These are phyloP conservation scores for Julus scanicus DNA, from an alignment of 2,888 invertebrate genomes.

Conservation along the genomic window DNA sequence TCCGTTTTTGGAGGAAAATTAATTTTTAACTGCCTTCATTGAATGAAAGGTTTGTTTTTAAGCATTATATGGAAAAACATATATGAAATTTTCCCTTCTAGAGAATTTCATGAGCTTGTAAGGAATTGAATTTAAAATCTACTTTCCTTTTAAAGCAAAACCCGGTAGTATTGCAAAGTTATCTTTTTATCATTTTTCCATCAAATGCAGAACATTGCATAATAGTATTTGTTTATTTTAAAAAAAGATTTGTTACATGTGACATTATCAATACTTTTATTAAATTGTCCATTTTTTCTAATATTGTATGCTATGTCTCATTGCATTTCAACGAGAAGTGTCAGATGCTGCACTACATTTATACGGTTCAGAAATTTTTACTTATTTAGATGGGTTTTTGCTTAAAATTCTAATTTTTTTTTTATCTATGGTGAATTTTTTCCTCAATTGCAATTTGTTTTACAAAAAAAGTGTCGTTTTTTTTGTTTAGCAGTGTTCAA, in stretches of 20 bases:
- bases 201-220: background rate
- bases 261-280: background rate
- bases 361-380: no score
- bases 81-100: background rate
- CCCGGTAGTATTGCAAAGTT: background rate
- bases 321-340: background rate
- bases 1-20: slow-evolving; percentile 48
- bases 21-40: background rate
- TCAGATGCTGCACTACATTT: background rate
- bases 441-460: background rate
- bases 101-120: background rate
- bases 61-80: background rate
- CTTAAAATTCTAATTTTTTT: background rate
- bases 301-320: background rate
- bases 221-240: background rate
- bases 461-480: background rate
- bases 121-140: background rate
- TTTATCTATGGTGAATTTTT: background rate
- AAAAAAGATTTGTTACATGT: background rate
- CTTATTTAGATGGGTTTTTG: background rate
- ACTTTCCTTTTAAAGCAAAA: background rate
- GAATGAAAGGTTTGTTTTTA: background rate
- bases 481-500: background rate
- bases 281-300: background rate
- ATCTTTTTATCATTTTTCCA: background rate